A percentile compares a stretch with the other conserved stretches of the same genome.
These are phyloP conservation scores for Osmoderma eremita DNA, from an alignment of 2,888 invertebrate species.

Conservation along the genomic window DNA sequence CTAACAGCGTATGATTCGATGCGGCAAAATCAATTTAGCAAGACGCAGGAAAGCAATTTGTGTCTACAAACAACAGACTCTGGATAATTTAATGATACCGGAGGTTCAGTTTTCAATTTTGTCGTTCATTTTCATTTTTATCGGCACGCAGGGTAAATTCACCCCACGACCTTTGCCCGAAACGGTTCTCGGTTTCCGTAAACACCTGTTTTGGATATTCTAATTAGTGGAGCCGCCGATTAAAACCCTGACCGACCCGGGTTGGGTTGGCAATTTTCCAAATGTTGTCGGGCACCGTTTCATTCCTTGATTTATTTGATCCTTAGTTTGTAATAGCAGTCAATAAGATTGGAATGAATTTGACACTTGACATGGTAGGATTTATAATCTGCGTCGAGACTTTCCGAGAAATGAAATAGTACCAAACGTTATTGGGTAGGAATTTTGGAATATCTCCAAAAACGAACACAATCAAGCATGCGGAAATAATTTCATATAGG, in stretches of 20 bases:
- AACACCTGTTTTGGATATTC: conserved; percentile 33
- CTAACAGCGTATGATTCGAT: too few relatives aligned
- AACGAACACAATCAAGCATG: too few relatives aligned
- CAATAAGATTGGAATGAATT: too few relatives aligned
- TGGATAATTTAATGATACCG: conserved; percentile 25
- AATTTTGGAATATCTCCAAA: too few relatives aligned
- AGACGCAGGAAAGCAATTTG: too few relatives aligned
- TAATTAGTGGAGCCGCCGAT: conserved; percentile 8
- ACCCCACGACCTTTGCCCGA: conserved; percentile 12
- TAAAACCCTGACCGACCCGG: background rate
- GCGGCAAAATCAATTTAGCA: too few relatives aligned
- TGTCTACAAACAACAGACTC: background rate
- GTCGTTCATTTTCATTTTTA: background rate
- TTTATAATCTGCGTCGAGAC: too few relatives aligned
- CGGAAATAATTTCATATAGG: too few relatives aligned
- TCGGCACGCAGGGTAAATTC: conserved; percentile 5
- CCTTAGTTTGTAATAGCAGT: too few relatives aligned
- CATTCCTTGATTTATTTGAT: conserved; percentile 9
- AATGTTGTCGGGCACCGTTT: background rate
- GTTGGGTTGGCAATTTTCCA: conserved; percentile 16
- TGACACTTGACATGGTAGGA: too few relatives aligned
- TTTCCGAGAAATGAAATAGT: too few relatives aligned
- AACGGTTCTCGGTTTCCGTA: background rate
- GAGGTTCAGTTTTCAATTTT: conserved; percentile 29
- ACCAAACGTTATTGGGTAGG: too few relatives aligned